Base-by-base conservation (phyloP, 2,888 invertebrate species). In the Hymenopus coronatus region DNA sequence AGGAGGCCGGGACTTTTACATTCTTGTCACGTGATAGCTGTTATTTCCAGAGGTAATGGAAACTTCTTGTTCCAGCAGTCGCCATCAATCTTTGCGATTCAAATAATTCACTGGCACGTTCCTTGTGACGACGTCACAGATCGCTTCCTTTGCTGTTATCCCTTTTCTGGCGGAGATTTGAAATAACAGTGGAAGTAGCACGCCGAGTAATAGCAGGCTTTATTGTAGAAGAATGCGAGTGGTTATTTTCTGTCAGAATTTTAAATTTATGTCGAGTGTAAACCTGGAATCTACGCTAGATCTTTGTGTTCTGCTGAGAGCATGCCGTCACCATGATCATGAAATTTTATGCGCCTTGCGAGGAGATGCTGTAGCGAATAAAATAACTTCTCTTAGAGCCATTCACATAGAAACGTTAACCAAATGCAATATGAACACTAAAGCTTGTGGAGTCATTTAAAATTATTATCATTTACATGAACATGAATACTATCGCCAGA, bases 61-160 rank as follows among this genome's bases (percentile, higher is more conserved):
- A 92, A 92, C 92, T 92, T 92, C 92, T 91, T 93, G 93, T 93
- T 92, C 92, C 92, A 92, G 92, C 92, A 92, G 92, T 91, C 91
- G 91, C 92, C 92, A 70, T 70, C 54, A 70, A 70, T 70, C 54
- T 70, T 20, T 20, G 54, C 54, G 25, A 70, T 70, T 70, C 54
- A 20, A 70, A 70, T 70, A 70, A 70, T 70, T 70, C 54, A 70
- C 54, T 6, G 25, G 54, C 25, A 15, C 15, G 20, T 15, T 70
- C 54, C 54, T 70, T 4, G 15, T 15, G 54, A 15, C 25, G 54
- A 70, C 54, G 54, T 70, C 54, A 70, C 54, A 70, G 54, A 70
- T 70, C 54, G 6, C 54, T 70, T 70, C 25, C 54, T 70, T 70
- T 70, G 54, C 15, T 40, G 40, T 40, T 40, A 40, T 40, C 40